Evolutionary conservation across 1,140 invertebrate species (phyloP), one percentile per base, ranked within the genome.

Genomic region (Drosophila kurseongensis): DNA sequence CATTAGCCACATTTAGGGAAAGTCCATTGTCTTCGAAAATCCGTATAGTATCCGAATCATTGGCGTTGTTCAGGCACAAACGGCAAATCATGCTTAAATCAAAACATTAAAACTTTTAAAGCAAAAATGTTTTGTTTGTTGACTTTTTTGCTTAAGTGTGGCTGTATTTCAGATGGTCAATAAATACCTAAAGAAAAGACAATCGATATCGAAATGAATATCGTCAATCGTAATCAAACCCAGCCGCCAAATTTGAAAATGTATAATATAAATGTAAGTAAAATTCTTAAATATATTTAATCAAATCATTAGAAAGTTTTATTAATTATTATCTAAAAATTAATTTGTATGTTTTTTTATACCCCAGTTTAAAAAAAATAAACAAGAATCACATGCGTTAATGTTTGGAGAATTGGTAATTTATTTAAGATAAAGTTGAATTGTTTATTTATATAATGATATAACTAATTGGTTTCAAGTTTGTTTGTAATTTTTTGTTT

Each of bases 351-450:
- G 1, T 32, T 32, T 8, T 8, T 32, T 32, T 7, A 32, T 8
- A 23, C 1, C 29, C 29, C 5, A 32, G 29, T 32, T 32, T 13
- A 29, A 29, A 14, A 14, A 8, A 1, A 50, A 32, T 18, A 0
- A 35, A 52, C 47, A 9, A 56, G 47, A 45, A 32, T 1, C 10
- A 7, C n/a, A 36, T 35, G 45, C 7, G 9, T 38, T 9, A 4
- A 36, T 40, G 42, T 60, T 83, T 77, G 68, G 75, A 86, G 83
- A 86, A 69, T 86, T 90, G 75, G 72, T 91, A 84, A 91, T 91
- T 90, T 91, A 86, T 91, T 91, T 88, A 89, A 91, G 83, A 84
- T 84, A 81, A 82, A 81, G 63, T 81, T 85, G 73, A 89, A 90
- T 86, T 86, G 71, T 85, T 90, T 74, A 78, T 85, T 83, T 85